Evolutionary conservation across 92 coral and sea anemone species (phyloP).

Genomic region (Umimayanthus chanpuru): DNA sequence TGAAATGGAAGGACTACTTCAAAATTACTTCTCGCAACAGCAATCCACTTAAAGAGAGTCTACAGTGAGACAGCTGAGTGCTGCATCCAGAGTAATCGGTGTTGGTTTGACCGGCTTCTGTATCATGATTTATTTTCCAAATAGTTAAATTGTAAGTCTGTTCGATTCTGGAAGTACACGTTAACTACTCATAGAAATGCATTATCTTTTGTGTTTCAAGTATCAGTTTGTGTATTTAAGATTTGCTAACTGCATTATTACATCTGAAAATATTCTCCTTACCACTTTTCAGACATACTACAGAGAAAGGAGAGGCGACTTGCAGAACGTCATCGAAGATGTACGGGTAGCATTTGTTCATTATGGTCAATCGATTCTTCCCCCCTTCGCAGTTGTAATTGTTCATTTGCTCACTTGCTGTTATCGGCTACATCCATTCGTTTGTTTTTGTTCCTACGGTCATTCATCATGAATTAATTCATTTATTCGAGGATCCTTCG

Average conservation of each 20-base stretch:
- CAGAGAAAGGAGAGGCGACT: slow-evolving; percentile 31
- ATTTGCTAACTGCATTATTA: background rate
- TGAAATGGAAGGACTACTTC: too few species aligned
- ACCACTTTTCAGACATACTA: slow-evolving; percentile 25
- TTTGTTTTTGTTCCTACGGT: too few species aligned
- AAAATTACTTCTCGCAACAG: too few species aligned
- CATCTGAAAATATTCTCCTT: background rate
- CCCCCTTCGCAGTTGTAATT: background rate
- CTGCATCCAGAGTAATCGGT: too few species aligned
- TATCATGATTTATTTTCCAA: too few species aligned
- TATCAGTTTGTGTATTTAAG: background rate
- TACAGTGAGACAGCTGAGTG: too few species aligned
- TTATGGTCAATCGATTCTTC: background rate
- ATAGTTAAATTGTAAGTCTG: background rate
- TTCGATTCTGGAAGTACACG: background rate
- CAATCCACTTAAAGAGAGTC: too few species aligned
- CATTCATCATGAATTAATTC: too few species aligned
- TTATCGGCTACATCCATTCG: too few species aligned
- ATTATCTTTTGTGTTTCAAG: background rate
- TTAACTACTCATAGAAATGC: background rate
- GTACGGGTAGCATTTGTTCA: slow-evolving; percentile 17
- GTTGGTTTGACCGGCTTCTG: too few species aligned
- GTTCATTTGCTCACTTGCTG: background rate
- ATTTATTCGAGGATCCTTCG: too few species aligned
- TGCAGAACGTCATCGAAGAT: slow-evolving; percentile 53